Evolutionary conservation across 2,797 vertebrate genomes (phyloP).

Genomic region (Sparidentex hasta): DNA sequence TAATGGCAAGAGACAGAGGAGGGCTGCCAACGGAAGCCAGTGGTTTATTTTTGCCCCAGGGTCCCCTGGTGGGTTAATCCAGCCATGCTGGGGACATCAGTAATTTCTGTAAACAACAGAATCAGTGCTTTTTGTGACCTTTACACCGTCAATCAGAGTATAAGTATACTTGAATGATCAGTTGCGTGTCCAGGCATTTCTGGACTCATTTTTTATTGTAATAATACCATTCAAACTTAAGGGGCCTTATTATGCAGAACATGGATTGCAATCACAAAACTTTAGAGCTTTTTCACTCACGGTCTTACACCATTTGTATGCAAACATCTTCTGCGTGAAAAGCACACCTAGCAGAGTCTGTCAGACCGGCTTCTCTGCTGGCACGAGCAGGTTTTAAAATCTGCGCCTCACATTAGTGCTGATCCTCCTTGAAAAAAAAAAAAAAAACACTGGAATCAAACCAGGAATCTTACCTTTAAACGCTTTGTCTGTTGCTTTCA

Average conservation of each 20-base stretch:
- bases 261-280: background rate
- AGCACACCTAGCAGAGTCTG: background rate
- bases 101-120: conserved; percentile 18
- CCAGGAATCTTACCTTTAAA: background rate
- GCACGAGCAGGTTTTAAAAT: conserved; percentile 1
- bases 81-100: conserved; percentile 6
- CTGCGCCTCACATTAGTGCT: background rate
- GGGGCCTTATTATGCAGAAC: background rate
- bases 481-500: background rate
- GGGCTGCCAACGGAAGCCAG: background rate
- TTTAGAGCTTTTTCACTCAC: background rate
- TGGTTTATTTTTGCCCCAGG: background rate
- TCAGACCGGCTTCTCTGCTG: background rate
- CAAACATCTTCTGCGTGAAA: background rate
- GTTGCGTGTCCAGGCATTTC: background rate
- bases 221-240: background rate
- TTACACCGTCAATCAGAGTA: background rate
- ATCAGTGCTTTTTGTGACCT: background rate
- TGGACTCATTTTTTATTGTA: background rate
- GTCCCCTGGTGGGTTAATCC: conserved; percentile 4
- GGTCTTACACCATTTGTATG: background rate
- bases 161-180: background rate
- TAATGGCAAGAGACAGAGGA: background rate
- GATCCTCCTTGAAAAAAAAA: conserved; percentile 18
- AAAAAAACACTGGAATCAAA: background rate